Evolutionary conservation across 1,140 invertebrate species (phyloP).

Genomic region (Solenopsis fugax): DNA sequence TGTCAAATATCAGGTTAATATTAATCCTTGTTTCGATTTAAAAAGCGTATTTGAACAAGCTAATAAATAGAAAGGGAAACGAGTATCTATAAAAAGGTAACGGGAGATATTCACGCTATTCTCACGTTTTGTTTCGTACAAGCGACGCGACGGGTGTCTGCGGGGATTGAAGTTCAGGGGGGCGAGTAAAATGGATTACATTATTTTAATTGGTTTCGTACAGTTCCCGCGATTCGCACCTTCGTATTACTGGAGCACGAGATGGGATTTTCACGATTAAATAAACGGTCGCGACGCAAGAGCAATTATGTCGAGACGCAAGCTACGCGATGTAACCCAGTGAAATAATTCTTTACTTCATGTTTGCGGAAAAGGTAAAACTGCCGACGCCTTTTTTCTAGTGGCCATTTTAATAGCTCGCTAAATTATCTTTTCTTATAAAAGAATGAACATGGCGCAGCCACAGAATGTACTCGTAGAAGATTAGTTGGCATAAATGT

Average conservation of each 20-base stretch:
- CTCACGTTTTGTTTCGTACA: constrained; percentile 4
- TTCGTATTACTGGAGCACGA: constrained; percentile 28
- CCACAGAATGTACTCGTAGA: neutral
- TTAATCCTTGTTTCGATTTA: neutral
- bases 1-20: neutral
- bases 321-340: constrained; percentile 24
- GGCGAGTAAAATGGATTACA: constrained; percentile 45
- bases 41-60: neutral
- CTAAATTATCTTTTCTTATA: constrained; percentile 23
- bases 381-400: constrained; percentile 17
- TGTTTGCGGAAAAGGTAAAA: constrained; percentile 16
- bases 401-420: constrained; percentile 4
- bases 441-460: constrained; percentile 12
- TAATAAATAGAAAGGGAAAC: neutral
- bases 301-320: constrained; percentile 48
- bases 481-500: constrained; percentile 12
- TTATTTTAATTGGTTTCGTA: constrained; percentile 63
- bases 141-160: constrained; percentile 1
- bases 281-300: constrained; percentile 42
- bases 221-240: constrained; percentile 40
- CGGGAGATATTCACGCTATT: neutral
- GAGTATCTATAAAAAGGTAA: constrained; percentile 16
- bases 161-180: neutral
- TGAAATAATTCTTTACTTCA: constrained; percentile 68
- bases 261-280: constrained; percentile 53